Evolutionary conservation across 2,888 invertebrate species (phyloP).

Genomic region (Sepioteuthis lessoniana): DNA sequence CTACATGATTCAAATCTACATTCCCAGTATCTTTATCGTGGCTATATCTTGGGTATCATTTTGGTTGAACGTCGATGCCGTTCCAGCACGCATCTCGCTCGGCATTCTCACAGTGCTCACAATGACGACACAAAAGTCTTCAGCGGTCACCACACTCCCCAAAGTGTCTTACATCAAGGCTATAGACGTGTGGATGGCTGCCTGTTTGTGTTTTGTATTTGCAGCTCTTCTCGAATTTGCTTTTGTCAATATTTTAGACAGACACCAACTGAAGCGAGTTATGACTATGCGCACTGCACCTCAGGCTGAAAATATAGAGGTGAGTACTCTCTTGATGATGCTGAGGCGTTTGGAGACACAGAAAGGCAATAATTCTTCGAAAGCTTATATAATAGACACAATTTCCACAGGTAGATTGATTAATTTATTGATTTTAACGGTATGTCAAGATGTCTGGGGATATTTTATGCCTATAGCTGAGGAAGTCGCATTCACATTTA

Average conservation of each 20-base stretch:
- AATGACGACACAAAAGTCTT: slow-evolving; percentile 62
- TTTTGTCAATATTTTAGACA: slow-evolving; percentile 61
- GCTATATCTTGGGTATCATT: slow-evolving; percentile 68
- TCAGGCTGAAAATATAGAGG: background rate
- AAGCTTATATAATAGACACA: too few relatives aligned
- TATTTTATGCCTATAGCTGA: too few relatives aligned
- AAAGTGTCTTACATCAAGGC: slow-evolving; percentile 67
- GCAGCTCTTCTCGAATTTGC: slow-evolving; percentile 64
- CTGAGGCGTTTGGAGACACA: too few relatives aligned
- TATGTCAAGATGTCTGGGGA: too few relatives aligned
- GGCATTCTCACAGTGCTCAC: slow-evolving; percentile 64
- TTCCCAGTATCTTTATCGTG: slow-evolving; percentile 66
- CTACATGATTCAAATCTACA: slow-evolving; percentile 69
- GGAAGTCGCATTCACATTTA: too few relatives aligned
- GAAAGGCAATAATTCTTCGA: too few relatives aligned
- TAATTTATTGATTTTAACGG: too few relatives aligned
- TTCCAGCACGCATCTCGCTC: slow-evolving; percentile 63
- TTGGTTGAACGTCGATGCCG: slow-evolving; percentile 66
- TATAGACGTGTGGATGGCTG: slow-evolving; percentile 68
- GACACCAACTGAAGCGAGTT: slow-evolving; percentile 52
- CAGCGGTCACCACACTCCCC: slow-evolving; percentile 58
- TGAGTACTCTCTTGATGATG: background rate
- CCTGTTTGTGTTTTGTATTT: slow-evolving; percentile 66
- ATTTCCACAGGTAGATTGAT: too few relatives aligned
- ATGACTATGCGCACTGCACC: background rate